Conservation (phyloP, 92 coral and sea anemone genomes). For the Micromussa lordhowensis region DNA sequence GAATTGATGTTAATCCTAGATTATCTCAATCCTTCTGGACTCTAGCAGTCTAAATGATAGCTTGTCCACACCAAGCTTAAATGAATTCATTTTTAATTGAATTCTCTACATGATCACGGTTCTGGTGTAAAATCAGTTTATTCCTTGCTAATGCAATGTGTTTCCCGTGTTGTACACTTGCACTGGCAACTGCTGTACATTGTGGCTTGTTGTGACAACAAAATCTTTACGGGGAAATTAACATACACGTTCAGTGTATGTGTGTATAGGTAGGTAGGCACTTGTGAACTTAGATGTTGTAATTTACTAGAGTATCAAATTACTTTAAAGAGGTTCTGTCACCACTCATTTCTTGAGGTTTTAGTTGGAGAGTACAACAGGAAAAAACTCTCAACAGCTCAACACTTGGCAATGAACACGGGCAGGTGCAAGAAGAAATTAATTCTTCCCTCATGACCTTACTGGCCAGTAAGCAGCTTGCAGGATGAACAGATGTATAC, state of each 20-base stretch:
- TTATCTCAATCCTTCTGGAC: neutral
- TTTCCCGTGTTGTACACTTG: neutral
- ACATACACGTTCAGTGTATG: neutral
- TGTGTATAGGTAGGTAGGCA: neutral
- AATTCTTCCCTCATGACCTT: neutral
- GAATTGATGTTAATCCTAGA: neutral
- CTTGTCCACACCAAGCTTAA: neutral
- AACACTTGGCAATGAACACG: neutral
- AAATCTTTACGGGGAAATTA: neutral
- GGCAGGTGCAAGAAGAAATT: neutral
- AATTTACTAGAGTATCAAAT: neutral
- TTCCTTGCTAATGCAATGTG: neutral
- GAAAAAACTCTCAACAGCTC: neutral
- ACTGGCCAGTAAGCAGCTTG: neutral
- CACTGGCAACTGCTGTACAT: too few species aligned
- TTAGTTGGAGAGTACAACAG: neutral
- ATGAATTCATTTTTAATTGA: constrained; percentile 3
- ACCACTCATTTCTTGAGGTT: neutral
- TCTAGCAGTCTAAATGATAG: neutral
- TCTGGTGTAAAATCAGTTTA: neutral
- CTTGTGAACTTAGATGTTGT: neutral
- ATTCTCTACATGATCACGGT: constrained; percentile 6
- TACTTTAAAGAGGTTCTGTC: neutral
- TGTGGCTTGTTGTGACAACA: neutral
- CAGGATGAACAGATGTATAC: neutral